Evolutionary conservation across 2,888 invertebrate genomes (phyloP).

Genomic region (Chrysopilus asiliformis): DNA sequence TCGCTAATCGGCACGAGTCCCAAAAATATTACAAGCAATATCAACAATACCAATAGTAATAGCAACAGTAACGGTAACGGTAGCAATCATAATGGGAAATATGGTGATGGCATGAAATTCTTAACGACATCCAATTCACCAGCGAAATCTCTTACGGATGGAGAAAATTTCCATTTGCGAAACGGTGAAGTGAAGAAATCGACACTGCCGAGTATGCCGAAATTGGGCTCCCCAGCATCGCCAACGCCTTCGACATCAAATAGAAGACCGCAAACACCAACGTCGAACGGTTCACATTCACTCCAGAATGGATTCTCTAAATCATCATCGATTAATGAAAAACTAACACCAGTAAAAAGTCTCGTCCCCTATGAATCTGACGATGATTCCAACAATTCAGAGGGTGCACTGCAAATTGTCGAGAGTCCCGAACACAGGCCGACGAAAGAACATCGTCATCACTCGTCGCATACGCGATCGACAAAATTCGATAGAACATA

Average conservation of each 20-base stretch:
- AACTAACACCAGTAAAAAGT: too few species aligned
- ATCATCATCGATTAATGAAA: not conserved
- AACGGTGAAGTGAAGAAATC: conserved; percentile 8
- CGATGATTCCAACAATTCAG: too few species aligned
- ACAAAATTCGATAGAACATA: conserved; percentile 5
- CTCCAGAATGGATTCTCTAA: conserved; percentile 2
- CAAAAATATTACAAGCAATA: conserved; percentile 3
- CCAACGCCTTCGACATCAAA: conserved; percentile 13
- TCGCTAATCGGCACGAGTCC: too few species aligned
- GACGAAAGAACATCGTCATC: too few species aligned
- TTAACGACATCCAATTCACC: not conserved
- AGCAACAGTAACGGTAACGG: too few species aligned
- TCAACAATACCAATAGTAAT: not conserved
- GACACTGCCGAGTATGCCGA: conserved; percentile 35
- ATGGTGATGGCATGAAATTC: not conserved
- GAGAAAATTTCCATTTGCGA: not conserved
- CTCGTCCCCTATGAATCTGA: conserved; percentile 43
- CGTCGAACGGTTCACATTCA: too few species aligned
- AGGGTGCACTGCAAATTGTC: too few species aligned
- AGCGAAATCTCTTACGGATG: not conserved
- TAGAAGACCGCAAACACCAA: not conserved
- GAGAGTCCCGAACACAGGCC: too few species aligned
- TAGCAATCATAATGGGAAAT: too few species aligned
- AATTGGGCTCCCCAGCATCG: conserved; percentile 10
- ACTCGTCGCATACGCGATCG: not conserved